Base-by-base conservation (phyloP, 2,797 vertebrate genomes). In the Craterocephalus amniculus region DNA sequence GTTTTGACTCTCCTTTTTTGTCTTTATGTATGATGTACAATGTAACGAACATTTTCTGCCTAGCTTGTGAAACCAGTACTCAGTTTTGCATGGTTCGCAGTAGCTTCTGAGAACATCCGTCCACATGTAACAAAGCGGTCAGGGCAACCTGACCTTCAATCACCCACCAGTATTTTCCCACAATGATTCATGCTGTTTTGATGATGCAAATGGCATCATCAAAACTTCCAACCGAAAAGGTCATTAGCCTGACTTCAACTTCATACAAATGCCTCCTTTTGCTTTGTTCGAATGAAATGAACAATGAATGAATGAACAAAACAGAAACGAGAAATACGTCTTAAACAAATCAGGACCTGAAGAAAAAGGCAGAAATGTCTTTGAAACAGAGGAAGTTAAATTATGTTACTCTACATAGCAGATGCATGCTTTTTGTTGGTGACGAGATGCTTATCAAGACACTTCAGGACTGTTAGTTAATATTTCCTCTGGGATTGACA, bases 151-250 rank as follows among this genome's bases (percentile, higher is more conserved):
- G 58, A 49, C 61, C 38, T 22, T 31, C 48, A 34, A 12, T 29
- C 43, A 34, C 45, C 57, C 34, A 58, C 56, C 16, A 58, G 32
- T 22, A 36, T 52, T 63, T 70, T 57, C 20, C 55, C 29, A 36
- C 0, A 18, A 0, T 24, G 32, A 29, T 64, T 40, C 11, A 71
- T 38, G 1, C 27, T 3, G 45, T 9, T 4, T 43, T 54, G 32
- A n/a, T 74, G 56, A 65, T 70, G 43, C 9, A 11, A 9, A 16
- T 58, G 32, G 32, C 32, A 24, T 38, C 29, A 43, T 0, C 3
- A 59, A 56, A 63, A 32, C 55, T 31, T 24, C 52, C 29, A 24
- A 51, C 40, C 26, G 34, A 55, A 4, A 40, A 14, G 20, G 20
- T 38, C 18, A 49, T 7, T 11, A 54, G 29, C 63, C 38, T 38